A percentile compares a stretch with the other conserved stretches of the same genome.
Evolutionary conservation across 92 coral and sea anemone genomes (phyloP).

Genomic region (Zoanthus gigantus): DNA sequence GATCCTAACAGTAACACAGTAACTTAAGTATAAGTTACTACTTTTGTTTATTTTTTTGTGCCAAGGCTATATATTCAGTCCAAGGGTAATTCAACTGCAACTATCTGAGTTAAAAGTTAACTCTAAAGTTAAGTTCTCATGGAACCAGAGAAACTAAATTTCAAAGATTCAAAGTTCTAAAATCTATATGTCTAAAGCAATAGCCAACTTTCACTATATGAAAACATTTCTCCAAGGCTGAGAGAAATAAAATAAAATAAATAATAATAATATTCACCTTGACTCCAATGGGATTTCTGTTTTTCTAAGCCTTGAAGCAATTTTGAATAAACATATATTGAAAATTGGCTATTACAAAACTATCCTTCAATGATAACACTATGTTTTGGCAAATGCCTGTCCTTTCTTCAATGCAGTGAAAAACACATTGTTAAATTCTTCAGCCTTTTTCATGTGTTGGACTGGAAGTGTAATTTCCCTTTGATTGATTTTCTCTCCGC

Average conservation of each 20-base stretch:
- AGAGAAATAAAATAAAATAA: conserved; percentile 1
- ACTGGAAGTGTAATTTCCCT: conserved; percentile 13
- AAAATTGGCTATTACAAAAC: conserved; percentile 6
- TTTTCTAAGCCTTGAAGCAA: background rate
- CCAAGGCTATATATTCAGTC: conserved; percentile 5
- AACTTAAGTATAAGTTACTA: background rate
- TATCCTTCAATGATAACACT: conserved; percentile 5
- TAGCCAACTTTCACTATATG: conserved; percentile 9
- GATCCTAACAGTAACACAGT: conserved; percentile 1
- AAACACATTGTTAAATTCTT: conserved; percentile 5
- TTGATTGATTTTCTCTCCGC: too few species aligned
- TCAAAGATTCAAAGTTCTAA: conserved; percentile 2
- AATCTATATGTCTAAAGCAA: conserved; percentile 5
- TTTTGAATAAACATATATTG: conserved; percentile 1
- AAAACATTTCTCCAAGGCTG: conserved; percentile 7
- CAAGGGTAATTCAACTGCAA: background rate
- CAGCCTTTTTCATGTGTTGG: conserved; percentile 10
- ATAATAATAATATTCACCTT: conserved; percentile 6
- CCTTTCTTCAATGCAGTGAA: conserved; percentile 14
- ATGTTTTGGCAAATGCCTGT: conserved; percentile 7
- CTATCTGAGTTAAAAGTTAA: conserved; percentile 4
- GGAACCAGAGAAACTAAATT: background rate
- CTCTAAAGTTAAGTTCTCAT: conserved; percentile 7
- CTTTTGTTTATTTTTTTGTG: conserved; percentile 8
- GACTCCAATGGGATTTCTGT: background rate